Base-by-base conservation (phyloP, 2,113 vertebrate species). In the Cromileptes altivelis region DNA sequence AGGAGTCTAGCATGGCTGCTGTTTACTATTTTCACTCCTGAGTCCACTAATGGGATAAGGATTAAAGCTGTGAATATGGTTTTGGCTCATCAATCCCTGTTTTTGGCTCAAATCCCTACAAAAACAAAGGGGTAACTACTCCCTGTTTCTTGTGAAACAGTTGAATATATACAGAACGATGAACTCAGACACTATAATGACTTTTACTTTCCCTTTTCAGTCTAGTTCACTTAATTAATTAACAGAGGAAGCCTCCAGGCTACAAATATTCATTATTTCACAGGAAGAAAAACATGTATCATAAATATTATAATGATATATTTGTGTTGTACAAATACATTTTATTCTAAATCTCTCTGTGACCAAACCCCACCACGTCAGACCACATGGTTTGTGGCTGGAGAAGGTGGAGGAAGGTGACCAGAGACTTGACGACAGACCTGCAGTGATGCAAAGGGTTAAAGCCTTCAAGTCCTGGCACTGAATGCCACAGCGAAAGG, bases 171-270 rank as follows among this genome's bases (percentile, higher is more conserved):
- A 62, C 27, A 78, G 75, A 82, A 76, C 45, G 80, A 84, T 85
- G 84, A 91, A 88, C 85, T 78, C 81, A 80, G 71, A 85, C 55
- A 15, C 88, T 49, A 84, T 88, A 92, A 93, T 88, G 88, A 87
- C 87, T 90, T 91, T 87, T 83, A 82, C 87, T 85, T 88, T 86
- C 62, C 82, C 81, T 88, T 91, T 92, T 88, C 85, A 85, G 84
- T 84, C 84, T 87, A 75, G 82, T 86, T 90, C 90, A 82, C 79
- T 88, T 91, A 91, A 93, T 93, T 92, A 92, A 92, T 92, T 92
- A 92, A 82, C 70, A 68, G 76, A 81, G 78, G 76, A 88, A 89
- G 87, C 91, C 90, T 85, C 37, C 0, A 80, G 89, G 89, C 85
- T 47, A 60, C 58, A 83, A 78, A 93, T 89, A 86, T 88, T 91